Evolutionary conservation across 2,113 vertebrate species (phyloP), one percentile per base, ranked within the genome.

Genomic region (Erinaceus europaeus): DNA sequence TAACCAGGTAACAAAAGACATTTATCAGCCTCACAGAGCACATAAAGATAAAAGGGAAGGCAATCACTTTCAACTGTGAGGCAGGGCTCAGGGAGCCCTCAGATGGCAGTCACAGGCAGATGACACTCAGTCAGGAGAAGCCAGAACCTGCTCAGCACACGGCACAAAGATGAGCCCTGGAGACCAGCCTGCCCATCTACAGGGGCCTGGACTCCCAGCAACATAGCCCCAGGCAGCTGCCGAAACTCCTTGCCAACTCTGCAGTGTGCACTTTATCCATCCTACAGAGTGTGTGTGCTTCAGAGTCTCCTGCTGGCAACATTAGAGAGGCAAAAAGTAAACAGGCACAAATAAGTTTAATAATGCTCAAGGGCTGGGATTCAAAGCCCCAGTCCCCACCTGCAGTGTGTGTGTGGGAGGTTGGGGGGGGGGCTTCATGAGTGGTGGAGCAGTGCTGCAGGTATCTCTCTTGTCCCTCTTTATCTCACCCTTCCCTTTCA

Each of bases 21-120:
- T 78, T 81, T 74, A 78, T 87, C 52, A 85, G 36, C 61, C 44
- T 92, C 84, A n/a, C 88, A 84, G 86, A 89, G 4, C 18, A 55
- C 11, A 13, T 71, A 50, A 67, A 71, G 59, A 82, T 82, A 71
- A 92, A 88, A 82, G 53, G 7, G 20, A 65, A 38, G 48, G 62
- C 7, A 40, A 83, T 82, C 68, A 10, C 38, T 83, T 90, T 6
- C 4, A 76, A 69, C 79, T 77, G 46, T 84, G 14, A 34, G 64
- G 81, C 32, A 84, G 55, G 12, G 68, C 81, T 87, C 36, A 46
- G 13, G 18, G 55, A 76, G 55, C 71, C 1, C 38, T 84, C 32
- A 29, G 38, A 53, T 7, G 52, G 12, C 20, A 81, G 42, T 18
- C 67, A 50, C 10, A 85, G 9, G 27, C 48, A 32, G 42, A 75